Percentiles rank a stretch among this genome's conserved stretches.
Evolutionary conservation across 1,140 invertebrate genomes (phyloP).

Genomic region (Holcopasites calliopsidis): DNA sequence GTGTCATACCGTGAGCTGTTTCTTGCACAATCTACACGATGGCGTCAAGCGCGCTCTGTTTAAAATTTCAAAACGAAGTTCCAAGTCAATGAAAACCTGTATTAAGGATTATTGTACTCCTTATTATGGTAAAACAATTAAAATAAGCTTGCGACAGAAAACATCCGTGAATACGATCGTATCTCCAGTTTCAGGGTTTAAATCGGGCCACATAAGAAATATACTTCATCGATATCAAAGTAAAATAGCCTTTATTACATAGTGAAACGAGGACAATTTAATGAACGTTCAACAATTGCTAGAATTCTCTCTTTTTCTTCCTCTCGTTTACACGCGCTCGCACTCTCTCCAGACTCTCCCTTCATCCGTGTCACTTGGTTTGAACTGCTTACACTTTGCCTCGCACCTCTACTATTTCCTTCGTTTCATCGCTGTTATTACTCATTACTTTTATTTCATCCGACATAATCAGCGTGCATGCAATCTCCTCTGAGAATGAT

Average conservation of each 20-base stretch:
- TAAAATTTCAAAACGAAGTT: no score
- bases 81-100: no score
- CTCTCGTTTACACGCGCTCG: neutral
- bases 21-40: no score
- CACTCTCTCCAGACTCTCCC: neutral
- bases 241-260: slow-evolving; percentile 70
- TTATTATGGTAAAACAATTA: no score
- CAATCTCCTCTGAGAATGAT: slow-evolving; percentile 52
- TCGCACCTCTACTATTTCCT: slow-evolving; percentile 18
- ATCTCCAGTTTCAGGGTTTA: no score
- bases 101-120: no score
- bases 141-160: no score
- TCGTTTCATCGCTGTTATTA: slow-evolving; percentile 15
- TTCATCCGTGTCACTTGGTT: slow-evolving; percentile 23
- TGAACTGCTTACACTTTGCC: slow-evolving; percentile 24
- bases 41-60: no score
- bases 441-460: slow-evolving; percentile 29
- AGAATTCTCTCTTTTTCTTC: slow-evolving; percentile 53
- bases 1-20: no score
- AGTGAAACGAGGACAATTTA: slow-evolving; percentile 68
- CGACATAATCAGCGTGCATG: slow-evolving; percentile 40
- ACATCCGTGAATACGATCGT: no score
- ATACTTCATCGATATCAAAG: slow-evolving; percentile 56
- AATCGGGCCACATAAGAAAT: no score
- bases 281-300: slow-evolving; percentile 68